These are phyloP conservation scores for Frieseomelitta varia DNA, from an alignment of 1,140 invertebrate genomes.

Conservation along the genomic window DNA sequence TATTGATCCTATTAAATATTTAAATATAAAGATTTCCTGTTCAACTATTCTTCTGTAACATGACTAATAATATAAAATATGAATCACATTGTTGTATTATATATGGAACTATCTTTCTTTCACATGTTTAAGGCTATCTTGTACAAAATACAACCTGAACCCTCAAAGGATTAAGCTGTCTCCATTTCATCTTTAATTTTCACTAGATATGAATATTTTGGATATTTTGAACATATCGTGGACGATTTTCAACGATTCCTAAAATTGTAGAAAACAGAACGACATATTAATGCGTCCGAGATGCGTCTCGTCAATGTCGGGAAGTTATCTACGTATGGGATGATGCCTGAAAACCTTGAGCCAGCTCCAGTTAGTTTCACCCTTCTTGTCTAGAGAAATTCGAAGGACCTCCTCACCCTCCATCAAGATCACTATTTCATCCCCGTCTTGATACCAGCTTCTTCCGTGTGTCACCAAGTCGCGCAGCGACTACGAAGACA, in stretches of 20 bases:
- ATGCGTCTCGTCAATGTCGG: slow-evolving; percentile 25
- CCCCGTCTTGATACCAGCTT: slow-evolving; percentile 78
- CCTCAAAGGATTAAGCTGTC: background rate
- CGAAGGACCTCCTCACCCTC: slow-evolving; percentile 84
- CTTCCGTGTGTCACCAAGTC: slow-evolving; percentile 67
- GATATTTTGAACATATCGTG: background rate
- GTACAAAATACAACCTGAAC: background rate
- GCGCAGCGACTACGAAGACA: slow-evolving; percentile 68
- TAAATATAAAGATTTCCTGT: too few species aligned
- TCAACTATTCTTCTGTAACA: too few species aligned
- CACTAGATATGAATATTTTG: too few species aligned
- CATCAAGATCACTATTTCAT: slow-evolving; percentile 82
- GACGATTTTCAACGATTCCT: background rate
- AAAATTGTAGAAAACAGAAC: slow-evolving; percentile 39
- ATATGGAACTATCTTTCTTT: background rate
- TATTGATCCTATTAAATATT: too few species aligned
- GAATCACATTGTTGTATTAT: too few species aligned
- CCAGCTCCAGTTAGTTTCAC: slow-evolving; percentile 86
- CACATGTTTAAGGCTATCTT: background rate
- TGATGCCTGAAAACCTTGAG: slow-evolving; percentile 83
- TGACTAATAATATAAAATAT: too few species aligned
- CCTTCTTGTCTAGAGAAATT: slow-evolving; percentile 84
- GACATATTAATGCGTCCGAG: slow-evolving; percentile 13
- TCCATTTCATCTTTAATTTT: too few species aligned
- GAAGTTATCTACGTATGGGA: slow-evolving; percentile 45